Percentiles rank a stretch among this genome's conserved stretches.
Evolutionary conservation across 2,113 vertebrate genomes (phyloP).

Genomic region (Peromyscus leucopus): DNA sequence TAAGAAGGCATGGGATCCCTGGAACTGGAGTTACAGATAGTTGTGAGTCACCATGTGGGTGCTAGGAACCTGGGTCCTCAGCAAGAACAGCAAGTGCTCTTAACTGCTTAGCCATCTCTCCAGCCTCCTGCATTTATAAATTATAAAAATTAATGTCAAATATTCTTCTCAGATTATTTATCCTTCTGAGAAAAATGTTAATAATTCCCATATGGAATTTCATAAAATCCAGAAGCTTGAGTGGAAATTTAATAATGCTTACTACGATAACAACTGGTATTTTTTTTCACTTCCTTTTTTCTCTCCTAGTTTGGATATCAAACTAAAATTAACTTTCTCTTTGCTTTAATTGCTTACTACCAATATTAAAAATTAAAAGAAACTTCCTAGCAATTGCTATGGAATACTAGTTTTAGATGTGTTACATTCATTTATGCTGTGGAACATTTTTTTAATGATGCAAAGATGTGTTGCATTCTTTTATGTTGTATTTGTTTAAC

Average conservation of each 20-base stretch:
- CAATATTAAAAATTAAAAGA: constrained; percentile 20
- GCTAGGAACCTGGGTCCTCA: background rate
- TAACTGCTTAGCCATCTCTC: background rate
- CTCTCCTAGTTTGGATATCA: constrained; percentile 36
- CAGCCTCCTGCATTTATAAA: background rate
- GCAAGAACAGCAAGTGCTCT: background rate
- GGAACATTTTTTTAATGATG: background rate
- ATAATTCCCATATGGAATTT: background rate
- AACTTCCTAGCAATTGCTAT: background rate
- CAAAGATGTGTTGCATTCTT: background rate
- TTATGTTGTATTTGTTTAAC: too few species aligned
- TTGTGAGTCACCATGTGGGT: background rate
- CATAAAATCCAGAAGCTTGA: background rate
- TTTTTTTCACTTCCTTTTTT: constrained; percentile 14
- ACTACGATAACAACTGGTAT: background rate
- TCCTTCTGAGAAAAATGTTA: constrained; percentile 15
- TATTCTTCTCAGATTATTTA: constrained; percentile 32
- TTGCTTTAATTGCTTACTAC: background rate
- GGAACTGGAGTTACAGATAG: background rate
- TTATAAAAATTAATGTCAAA: background rate
- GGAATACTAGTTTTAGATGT: background rate
- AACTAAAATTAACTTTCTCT: constrained; percentile 49
- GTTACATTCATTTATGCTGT: background rate
- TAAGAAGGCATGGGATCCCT: background rate
- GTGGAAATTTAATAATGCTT: constrained; percentile 22